Conservation (phyloP, 2,113 vertebrate species). For the Urocolius indicus region DNA sequence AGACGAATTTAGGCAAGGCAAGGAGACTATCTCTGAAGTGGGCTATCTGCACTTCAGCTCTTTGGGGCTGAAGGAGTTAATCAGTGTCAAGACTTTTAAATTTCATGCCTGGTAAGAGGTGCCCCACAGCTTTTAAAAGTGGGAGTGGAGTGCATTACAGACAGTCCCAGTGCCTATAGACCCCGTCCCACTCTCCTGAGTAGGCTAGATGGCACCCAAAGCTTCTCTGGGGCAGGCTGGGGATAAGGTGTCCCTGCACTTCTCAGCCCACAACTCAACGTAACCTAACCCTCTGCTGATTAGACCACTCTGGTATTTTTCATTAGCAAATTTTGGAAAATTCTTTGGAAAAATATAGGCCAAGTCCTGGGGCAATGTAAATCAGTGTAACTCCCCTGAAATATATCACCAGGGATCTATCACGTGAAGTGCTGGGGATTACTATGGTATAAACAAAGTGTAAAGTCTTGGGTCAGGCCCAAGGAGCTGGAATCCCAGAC, state of each 20-base stretch:
- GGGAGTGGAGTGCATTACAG: not conserved
- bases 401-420: not conserved
- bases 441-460: constrained; percentile 58
- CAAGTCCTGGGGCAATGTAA: constrained; percentile 1
- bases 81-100: not conserved
- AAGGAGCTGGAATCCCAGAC: constrained; percentile 43
- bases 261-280: rapidly evolving
- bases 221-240: not conserved
- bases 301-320: constrained; percentile 36
- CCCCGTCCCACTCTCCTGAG: not conserved
- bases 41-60: no score
- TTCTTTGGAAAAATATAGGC: constrained; percentile 52
- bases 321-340: constrained; percentile 53
- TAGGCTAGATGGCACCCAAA: not conserved
- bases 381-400: not conserved
- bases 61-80: not conserved
- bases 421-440: constrained; percentile 20
- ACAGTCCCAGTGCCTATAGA: not conserved
- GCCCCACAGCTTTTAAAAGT: not conserved
- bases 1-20: not conserved
- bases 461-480: constrained; percentile 20
- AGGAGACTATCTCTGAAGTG: not conserved
- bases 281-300: constrained; percentile 1
- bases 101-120: rapidly evolving
- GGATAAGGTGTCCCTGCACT: not conserved